Conservation (phyloP, 2,113 vertebrate genomes). For the Perognathus longimembris region DNA sequence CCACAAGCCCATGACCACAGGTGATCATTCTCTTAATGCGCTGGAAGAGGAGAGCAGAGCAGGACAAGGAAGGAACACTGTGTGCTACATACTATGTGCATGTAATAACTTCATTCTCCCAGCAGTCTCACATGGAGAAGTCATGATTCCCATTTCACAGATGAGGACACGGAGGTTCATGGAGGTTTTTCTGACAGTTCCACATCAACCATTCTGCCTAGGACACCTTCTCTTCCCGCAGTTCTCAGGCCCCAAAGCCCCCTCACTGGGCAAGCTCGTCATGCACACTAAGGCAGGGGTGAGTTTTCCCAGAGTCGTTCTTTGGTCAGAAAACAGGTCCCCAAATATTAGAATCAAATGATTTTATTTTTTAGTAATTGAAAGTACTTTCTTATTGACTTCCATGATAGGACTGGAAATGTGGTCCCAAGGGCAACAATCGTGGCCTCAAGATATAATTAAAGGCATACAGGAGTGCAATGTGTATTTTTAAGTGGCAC, state of each 20-base stretch:
- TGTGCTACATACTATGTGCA: fast-evolving
- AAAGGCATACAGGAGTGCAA: constrained; percentile 59
- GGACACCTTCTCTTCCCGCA: not conserved
- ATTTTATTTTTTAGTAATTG: constrained; percentile 31
- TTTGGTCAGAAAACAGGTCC: constrained; percentile 7
- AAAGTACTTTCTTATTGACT: constrained; percentile 65
- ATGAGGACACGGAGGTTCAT: not conserved
- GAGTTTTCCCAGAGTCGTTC: not conserved
- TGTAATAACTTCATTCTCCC: not conserved
- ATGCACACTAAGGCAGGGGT: not conserved
- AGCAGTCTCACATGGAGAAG: not conserved
- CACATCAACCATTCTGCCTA: not conserved
- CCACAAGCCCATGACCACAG: not conserved
- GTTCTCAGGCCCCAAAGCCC: not conserved
- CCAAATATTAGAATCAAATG: not conserved
- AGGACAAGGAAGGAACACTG: not conserved
- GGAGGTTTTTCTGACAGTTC: not conserved
- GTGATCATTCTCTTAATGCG: not conserved
- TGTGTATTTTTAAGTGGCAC: constrained; percentile 57
- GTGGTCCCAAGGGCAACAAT: constrained; percentile 48
- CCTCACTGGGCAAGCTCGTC: not conserved
- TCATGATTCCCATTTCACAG: not conserved
- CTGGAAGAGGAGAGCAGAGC: not conserved
- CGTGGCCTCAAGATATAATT: constrained; percentile 73
- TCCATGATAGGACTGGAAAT: constrained; percentile 66